phyloP scores from a whole-genome alignment of 2,113 vertebrate genomes.

The Talpa occidentalis region DNA sequence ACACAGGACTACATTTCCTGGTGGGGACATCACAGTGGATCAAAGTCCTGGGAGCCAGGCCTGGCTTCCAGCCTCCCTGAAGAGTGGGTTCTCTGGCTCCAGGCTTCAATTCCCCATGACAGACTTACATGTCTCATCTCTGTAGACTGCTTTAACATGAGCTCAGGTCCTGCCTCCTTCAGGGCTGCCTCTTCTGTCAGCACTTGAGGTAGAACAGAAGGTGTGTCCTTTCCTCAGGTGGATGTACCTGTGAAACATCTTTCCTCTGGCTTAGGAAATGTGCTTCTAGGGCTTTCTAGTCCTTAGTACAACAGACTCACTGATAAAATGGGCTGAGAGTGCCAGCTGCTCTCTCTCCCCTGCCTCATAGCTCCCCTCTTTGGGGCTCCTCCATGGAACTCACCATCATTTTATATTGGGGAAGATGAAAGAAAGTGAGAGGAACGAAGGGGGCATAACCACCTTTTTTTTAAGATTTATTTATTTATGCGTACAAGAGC shows the following conservation, averaged over 20 bases:
- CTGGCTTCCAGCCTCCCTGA: rapidly evolving
- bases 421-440: background rate
- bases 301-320: background rate
- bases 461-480: no score
- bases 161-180: no score
- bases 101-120: rapidly evolving
- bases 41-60: rapidly evolving
- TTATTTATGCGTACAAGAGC: no score
- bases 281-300: background rate
- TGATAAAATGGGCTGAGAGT: background rate
- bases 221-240: background rate
- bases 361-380: background rate
- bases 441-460: rapidly evolving
- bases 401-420: background rate
- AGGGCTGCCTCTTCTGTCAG: background rate
- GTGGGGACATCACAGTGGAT: rapidly evolving
- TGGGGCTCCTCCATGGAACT: no score
- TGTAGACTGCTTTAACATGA: background rate
- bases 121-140: background rate
- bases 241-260: background rate
- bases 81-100: background rate
- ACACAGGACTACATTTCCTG: rapidly evolving
- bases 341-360: background rate
- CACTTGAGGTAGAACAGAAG: background rate
- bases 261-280: background rate